Percentiles rank a stretch among this genome's conserved stretches.
Conservation (phyloP, 2,888 invertebrate species). For the Busseola fusca region DNA sequence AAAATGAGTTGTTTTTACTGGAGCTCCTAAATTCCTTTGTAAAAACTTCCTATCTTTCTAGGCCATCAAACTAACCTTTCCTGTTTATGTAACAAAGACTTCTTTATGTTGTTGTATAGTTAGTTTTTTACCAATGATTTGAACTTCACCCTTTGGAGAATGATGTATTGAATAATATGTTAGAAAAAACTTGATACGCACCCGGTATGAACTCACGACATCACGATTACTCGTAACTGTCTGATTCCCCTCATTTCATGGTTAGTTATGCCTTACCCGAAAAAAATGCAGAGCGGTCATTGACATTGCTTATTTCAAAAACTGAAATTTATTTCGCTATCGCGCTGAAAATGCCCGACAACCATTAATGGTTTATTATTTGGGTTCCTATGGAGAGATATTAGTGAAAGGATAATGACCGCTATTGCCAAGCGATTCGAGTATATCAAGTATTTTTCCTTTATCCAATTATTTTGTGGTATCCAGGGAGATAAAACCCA, state of each 20-base stretch:
- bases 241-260: conserved; percentile 48
- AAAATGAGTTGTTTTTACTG: conserved; percentile 22
- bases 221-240: conserved; percentile 50
- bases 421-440: neutral
- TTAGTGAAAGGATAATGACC: neutral
- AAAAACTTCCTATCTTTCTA: conserved; percentile 51
- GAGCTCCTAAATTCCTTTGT: conserved; percentile 38
- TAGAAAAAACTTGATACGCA: conserved; percentile 27
- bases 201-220: conserved; percentile 45
- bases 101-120: conserved; percentile 29
- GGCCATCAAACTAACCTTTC: conserved; percentile 49
- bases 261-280: conserved; percentile 42
- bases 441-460: conserved; percentile 3
- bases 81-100: conserved; percentile 48
- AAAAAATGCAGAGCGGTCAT: neutral
- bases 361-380: neutral
- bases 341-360: neutral
- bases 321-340: neutral
- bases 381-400: neutral
- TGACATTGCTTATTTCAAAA: neutral
- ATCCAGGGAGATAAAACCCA: conserved; percentile 6
- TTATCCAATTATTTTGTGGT: conserved; percentile 28
- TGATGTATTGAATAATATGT: conserved; percentile 30
- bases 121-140: conserved; percentile 44
- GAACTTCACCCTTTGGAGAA: conserved; percentile 34